Percentiles rank a stretch among this genome's conserved stretches.
These are phyloP conservation scores for Himalopsyche tibetana DNA, from an alignment of 2,888 invertebrate genomes.

Conservation along the genomic window DNA sequence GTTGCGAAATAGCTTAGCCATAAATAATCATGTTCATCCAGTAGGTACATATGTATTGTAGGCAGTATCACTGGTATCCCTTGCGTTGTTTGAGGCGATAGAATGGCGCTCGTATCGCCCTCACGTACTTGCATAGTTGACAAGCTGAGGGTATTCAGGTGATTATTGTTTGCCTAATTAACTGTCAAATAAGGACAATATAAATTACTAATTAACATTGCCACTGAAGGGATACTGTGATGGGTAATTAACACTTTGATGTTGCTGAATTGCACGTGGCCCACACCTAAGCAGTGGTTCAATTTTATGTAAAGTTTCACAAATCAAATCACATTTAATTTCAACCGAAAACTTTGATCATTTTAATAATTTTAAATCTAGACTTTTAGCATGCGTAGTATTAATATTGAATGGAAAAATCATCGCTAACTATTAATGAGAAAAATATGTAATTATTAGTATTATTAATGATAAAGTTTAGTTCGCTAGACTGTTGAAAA, in stretches of 20 bases:
- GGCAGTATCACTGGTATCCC: neutral
- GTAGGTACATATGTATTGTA: neutral
- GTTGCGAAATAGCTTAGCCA: constrained; percentile 9
- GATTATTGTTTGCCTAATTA: constrained; percentile 61
- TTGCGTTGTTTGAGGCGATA: constrained; percentile 2
- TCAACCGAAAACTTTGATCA: too few relatives aligned
- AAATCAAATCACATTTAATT: too few relatives aligned
- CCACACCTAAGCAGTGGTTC: neutral
- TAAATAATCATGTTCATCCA: constrained; percentile 8
- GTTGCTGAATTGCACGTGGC: neutral
- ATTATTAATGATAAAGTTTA: too few relatives aligned
- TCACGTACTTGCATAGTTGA: constrained; percentile 27
- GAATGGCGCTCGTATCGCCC: constrained; percentile 25
- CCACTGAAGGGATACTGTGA: constrained; percentile 16
- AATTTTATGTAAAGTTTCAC: too few relatives aligned
- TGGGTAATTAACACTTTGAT: constrained; percentile 23
- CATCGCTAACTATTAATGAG: too few relatives aligned
- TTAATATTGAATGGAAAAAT: too few relatives aligned
- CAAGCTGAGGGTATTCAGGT: constrained; percentile 29
- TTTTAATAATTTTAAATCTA: too few relatives aligned
- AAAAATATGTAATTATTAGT: too few relatives aligned
- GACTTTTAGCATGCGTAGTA: too few relatives aligned
- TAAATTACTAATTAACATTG: constrained; percentile 59
- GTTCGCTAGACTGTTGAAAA: too few relatives aligned
- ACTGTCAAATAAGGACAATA: constrained; percentile 56